phyloP scores from a whole-genome alignment of 2,888 invertebrate species.

The Cephus pulcher region DNA sequence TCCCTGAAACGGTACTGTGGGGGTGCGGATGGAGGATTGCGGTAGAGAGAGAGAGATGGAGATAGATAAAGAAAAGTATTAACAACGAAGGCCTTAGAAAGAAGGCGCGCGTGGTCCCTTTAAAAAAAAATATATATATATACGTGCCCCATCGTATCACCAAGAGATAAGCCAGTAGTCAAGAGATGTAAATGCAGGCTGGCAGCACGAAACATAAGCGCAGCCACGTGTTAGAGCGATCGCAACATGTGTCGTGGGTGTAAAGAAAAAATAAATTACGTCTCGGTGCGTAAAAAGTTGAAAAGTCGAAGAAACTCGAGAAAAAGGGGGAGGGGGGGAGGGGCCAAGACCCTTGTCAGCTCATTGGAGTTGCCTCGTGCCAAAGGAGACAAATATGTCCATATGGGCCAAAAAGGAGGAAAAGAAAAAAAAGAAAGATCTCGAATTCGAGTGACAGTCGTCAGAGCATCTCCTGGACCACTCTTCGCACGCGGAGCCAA shows the following conservation, averaged over 20 bases:
- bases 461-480: background rate
- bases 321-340: conserved; percentile 28
- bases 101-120: background rate
- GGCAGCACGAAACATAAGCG: conserved; percentile 24
- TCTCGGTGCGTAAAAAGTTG: conserved; percentile 23
- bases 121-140: background rate
- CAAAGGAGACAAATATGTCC: conserved; percentile 9
- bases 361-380: conserved; percentile 43
- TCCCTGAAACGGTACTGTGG: background rate
- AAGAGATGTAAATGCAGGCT: background rate
- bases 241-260: conserved; percentile 56
- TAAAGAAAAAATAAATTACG: conserved; percentile 56
- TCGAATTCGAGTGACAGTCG: conserved; percentile 1
- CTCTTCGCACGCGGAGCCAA: background rate
- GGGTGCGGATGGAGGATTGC: background rate
- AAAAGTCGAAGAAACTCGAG: conserved; percentile 46
- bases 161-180: background rate
- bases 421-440: background rate
- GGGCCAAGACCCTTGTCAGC: conserved; percentile 38
- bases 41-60: background rate
- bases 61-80: background rate
- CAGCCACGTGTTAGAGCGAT: conserved; percentile 32
- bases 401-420: background rate
- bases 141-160: background rate
- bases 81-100: background rate